Conservation (phyloP, 2,888 invertebrate genomes). For the Norana najaformis region DNA sequence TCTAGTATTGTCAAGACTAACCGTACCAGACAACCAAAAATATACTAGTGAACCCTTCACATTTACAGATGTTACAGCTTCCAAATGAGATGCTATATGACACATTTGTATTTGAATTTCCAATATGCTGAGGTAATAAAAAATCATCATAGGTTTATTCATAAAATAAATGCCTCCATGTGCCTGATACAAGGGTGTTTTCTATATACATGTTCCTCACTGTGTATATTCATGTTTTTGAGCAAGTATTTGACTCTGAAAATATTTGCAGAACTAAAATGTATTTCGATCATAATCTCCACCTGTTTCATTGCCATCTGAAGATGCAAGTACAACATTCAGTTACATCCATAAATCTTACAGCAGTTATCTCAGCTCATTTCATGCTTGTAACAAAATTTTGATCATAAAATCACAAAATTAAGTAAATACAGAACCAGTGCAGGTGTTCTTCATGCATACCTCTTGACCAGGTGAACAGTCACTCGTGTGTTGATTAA, state of each 20-base stretch:
- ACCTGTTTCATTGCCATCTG: too few species aligned
- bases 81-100: background rate
- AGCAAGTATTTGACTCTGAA: background rate
- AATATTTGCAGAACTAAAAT: background rate
- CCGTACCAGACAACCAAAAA: background rate
- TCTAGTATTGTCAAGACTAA: background rate
- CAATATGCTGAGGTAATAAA: background rate
- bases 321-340: background rate
- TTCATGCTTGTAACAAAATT: background rate
- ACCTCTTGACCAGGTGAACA: slow-evolving; percentile 20
- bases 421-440: background rate
- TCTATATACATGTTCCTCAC: background rate
- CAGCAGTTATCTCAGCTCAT: background rate
- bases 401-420: background rate
- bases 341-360: background rate
- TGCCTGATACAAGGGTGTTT: background rate
- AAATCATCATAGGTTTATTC: background rate
- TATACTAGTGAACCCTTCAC: background rate
- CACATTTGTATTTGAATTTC: background rate
- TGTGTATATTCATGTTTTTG: background rate
- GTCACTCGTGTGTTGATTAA: background rate
- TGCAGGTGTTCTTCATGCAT: background rate
- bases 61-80: background rate
- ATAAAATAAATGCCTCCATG: background rate
- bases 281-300: too few species aligned